Evolutionary conservation across 1,140 invertebrate genomes (phyloP), one percentile per base, ranked within the genome.

Genomic region (Papilio polytes): DNA sequence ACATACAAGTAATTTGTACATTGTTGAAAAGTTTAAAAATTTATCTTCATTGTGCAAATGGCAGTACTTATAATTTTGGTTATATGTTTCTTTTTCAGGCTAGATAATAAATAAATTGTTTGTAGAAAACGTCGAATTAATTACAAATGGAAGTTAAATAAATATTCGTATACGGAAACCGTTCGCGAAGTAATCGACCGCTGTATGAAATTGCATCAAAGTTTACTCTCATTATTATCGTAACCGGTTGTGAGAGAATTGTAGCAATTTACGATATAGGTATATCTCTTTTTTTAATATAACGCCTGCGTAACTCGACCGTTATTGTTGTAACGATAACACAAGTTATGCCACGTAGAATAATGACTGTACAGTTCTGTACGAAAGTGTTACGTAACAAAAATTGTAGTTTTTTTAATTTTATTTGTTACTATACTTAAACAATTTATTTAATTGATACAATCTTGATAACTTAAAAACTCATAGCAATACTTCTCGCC

Each of bases 161-260:
- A 74, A 74, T 48, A 74, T 74, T 74, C 73, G 73, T 20, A 22
- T 74, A 46, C 73, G 73, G 73, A 74, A 74, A 46, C 73, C 44
- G 73, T 8, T 44, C 26, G 63, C 56, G n/a, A 74, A 41, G 56
- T 80, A 83, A 48, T 56, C 63, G 66, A 63, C 63, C 20, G 74
- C 53, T 56, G 78, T 81, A 81, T 83, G 46, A 85, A 85, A 85
- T 86, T 83, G 82, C 84, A 85, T 86, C 82, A 82, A 82, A 85
- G 81, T 78, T 20, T 41, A 86, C 85, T 86, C 85, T 86, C 82
- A 81, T 86, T 85, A 80, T 80, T 63, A 63, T 82, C 84, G 85
- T 80, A 85, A 86, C 81, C 56, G 76, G 70, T 82, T 79, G 80
- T 77, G 36, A 74, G 73, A 74, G 73, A 74, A 74, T 51, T 74